Evolutionary conservation across 2,797 vertebrate species (phyloP), one percentile per base, ranked within the genome.

Genomic region (Urophycis tenuis): DNA sequence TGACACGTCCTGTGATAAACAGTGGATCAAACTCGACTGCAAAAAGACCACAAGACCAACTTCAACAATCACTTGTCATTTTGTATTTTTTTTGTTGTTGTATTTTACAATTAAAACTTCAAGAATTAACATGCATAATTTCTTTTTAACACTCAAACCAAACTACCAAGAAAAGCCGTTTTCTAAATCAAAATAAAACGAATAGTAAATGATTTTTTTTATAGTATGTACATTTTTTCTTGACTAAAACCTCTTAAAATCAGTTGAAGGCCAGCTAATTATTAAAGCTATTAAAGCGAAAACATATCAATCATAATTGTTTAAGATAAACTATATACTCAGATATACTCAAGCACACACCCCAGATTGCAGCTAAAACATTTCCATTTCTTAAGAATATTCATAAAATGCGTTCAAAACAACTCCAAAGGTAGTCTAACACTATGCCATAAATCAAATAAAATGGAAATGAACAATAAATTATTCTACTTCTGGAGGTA

Each of bases 41-140:
- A n/a, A 45, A 90, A 74, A 90, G 32, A 90, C 19, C 76, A 87
- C 79, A 85, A 82, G 39, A 80, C 82, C 71, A 4, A 77, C 84
- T 87, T 80, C 71, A 90, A 93, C 88, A 92, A 92, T 92, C 88
- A 91, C 89, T 81, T 89, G 87, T 88, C 90, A 90, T 91, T 93
- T 92, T 89, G 89, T 92, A 86, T 91, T 91, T 85, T 84, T 94
- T 95, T 95, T 39, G 11, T 39, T 39, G 11, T 39, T 93, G 93
- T 93, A 93, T 92, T 91, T 91, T 92, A 92, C 90, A 95, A 93
- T 92, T 94, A 79, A 84, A 88, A 60, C 80, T 75, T 87, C 88
- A 82, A 81, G 91, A 90, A 92, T 92, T 84, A 81, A 91, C 93
- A 94, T 93, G 92, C 93, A 92, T 86, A 86, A 92, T 91, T 86